Evolutionary conservation across 2,797 vertebrate species (phyloP).

Genomic region (Gadopsis bispinosus): DNA sequence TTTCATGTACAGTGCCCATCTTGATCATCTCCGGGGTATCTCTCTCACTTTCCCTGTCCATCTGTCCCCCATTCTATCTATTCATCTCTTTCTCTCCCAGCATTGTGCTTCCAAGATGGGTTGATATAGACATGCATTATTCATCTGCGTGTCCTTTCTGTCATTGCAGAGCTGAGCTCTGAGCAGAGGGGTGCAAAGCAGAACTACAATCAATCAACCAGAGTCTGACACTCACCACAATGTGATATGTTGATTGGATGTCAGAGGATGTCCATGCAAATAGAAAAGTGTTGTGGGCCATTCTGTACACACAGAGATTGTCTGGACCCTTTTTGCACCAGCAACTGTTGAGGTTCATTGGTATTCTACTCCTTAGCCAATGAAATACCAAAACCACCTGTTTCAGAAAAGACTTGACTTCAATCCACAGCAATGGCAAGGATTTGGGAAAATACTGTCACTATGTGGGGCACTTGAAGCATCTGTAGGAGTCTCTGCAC

Average conservation of each 20-base stretch:
- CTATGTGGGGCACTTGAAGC: background rate
- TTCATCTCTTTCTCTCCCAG: conserved; percentile 44
- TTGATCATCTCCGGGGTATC: conserved; percentile 31
- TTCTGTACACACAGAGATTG: conserved; percentile 38
- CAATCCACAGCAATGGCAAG: conserved; percentile 10
- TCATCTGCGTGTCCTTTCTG: conserved; percentile 77
- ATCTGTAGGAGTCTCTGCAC: too few species aligned
- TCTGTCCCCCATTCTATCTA: conserved; percentile 36
- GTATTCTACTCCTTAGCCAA: conserved; percentile 29
- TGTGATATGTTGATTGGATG: conserved; percentile 73
- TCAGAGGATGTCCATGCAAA: conserved; percentile 64
- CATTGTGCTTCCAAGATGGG: conserved; percentile 68
- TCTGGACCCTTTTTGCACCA: conserved; percentile 33
- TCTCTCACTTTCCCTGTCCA: conserved; percentile 40
- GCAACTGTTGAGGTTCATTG: conserved; percentile 44
- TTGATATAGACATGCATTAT: conserved; percentile 80
- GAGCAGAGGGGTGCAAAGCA: conserved; percentile 67
- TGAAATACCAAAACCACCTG: conserved; percentile 45
- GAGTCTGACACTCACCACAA: conserved; percentile 82
- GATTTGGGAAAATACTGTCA: conserved; percentile 1
- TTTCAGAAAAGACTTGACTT: conserved; percentile 25
- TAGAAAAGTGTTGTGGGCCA: conserved; percentile 32
- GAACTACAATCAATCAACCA: conserved; percentile 78
- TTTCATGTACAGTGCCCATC: conserved; percentile 21
- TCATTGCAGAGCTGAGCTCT: conserved; percentile 72